These are phyloP conservation scores for Coelogynopora nodosa DNA, from an alignment of 2,888 invertebrate genomes.

Conservation along the genomic window DNA sequence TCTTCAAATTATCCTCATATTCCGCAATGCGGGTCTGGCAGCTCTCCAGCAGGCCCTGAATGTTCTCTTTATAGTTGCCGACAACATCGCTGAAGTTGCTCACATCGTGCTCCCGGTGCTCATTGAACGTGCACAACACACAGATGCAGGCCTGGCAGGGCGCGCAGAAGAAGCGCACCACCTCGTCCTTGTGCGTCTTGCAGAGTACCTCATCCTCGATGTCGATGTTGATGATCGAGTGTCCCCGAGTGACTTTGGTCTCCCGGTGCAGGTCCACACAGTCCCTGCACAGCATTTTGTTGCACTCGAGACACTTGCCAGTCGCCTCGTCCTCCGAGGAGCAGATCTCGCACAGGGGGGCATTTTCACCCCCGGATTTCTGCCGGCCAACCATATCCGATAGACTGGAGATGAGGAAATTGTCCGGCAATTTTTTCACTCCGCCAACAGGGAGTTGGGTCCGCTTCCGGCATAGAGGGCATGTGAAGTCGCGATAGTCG, in stretches of 20 bases:
- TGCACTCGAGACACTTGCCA: slow-evolving; percentile 62
- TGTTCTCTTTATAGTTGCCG: slow-evolving; percentile 59
- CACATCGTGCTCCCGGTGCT: slow-evolving; percentile 60
- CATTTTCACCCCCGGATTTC: slow-evolving; percentile 12
- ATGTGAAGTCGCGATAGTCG: slow-evolving; percentile 62
- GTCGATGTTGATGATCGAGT: slow-evolving; percentile 61
- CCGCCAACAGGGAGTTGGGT: slow-evolving; percentile 62
- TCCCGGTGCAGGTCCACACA: slow-evolving; percentile 60
- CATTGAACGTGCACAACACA: slow-evolving; percentile 62
- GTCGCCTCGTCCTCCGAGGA: slow-evolving; percentile 53
- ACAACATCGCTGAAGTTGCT: slow-evolving; percentile 59
- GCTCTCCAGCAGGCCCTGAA: slow-evolving; percentile 54
- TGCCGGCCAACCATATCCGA: slow-evolving; percentile 55
- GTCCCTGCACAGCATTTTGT: slow-evolving; percentile 59
- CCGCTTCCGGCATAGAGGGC: slow-evolving; percentile 62
- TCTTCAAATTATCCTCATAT: slow-evolving; percentile 56
- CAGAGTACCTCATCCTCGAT: slow-evolving; percentile 62
- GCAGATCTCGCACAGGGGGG: slow-evolving; percentile 62
- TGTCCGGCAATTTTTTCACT: slow-evolving; percentile 62
- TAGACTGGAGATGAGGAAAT: slow-evolving; percentile 61
- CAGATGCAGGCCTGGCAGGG: slow-evolving; percentile 60
- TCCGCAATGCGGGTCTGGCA: slow-evolving; percentile 58
- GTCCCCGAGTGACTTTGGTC: slow-evolving; percentile 60
- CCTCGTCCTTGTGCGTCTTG: slow-evolving; percentile 60
- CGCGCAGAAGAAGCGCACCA: slow-evolving; percentile 61